A percentile compares a stretch with the other conserved stretches of the same genome.
Evolutionary conservation across 2,797 vertebrate species (phyloP).

Genomic region (Pseudochaenichthys georgianus): DNA sequence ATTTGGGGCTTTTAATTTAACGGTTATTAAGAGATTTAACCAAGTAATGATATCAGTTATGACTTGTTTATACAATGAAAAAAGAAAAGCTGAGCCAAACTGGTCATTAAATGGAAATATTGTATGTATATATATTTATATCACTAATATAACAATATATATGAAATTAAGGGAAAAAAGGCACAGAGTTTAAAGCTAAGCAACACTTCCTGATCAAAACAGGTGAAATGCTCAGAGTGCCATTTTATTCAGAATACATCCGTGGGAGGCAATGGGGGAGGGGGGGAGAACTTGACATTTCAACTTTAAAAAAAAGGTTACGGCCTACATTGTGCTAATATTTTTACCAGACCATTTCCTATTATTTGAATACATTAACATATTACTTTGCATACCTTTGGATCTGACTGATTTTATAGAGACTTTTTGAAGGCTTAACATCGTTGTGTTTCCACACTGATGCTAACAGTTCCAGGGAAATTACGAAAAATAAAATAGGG

Average conservation of each 20-base stretch:
- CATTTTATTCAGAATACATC: not conserved
- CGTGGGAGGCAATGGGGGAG: not conserved
- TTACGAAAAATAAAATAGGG: not conserved
- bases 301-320: not conserved
- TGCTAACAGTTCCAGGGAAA: not conserved
- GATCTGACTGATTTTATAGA: not conserved
- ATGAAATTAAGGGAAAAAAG: not conserved
- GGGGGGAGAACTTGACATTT: slow-evolving; percentile 7
- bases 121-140: too few relatives aligned
- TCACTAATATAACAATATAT: too few relatives aligned
- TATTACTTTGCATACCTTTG: slow-evolving; percentile 2
- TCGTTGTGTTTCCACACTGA: not conserved
- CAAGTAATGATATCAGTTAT: too few relatives aligned
- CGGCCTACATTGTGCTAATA: not conserved
- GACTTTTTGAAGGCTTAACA: not conserved
- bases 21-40: too few relatives aligned
- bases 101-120: too few relatives aligned
- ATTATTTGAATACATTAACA: not conserved
- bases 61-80: too few relatives aligned
- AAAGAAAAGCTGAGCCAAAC: too few relatives aligned
- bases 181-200: too few relatives aligned
- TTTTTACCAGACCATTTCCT: not conserved
- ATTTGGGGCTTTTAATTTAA: too few relatives aligned
- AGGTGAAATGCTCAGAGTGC: not conserved
- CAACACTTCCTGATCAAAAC: not conserved